Conservation (phyloP, 1,140 invertebrate species). For the Schlechtendalia chinensis region DNA sequence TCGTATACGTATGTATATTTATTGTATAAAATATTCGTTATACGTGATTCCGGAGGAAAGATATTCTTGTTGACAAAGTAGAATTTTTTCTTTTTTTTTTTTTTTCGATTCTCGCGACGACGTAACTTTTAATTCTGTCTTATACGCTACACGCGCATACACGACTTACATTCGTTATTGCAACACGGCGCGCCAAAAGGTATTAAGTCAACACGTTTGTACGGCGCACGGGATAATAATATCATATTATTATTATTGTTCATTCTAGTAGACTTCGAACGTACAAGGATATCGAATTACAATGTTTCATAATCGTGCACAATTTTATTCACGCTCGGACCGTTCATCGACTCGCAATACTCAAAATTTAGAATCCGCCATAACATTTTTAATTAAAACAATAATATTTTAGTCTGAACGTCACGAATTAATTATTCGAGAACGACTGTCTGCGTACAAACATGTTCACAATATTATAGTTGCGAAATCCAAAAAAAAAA, state of each 20-base stretch:
- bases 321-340: too few species aligned
- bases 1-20: too few species aligned
- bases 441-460: too few species aligned
- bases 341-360: too few species aligned
- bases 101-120: neutral
- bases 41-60: neutral
- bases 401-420: too few species aligned
- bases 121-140: slow-evolving; percentile 17
- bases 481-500: too few species aligned
- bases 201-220: neutral
- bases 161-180: slow-evolving; percentile 24
- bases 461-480: too few species aligned
- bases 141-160: neutral
- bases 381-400: too few species aligned
- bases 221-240: neutral
- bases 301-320: neutral
- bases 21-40: too few species aligned
- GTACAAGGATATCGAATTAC: slow-evolving; percentile 6
- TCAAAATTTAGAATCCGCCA: too few species aligned
- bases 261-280: neutral
- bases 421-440: too few species aligned
- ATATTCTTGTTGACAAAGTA: slow-evolving; percentile 23
- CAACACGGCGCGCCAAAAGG: neutral
- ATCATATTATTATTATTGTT: slow-evolving; percentile 9
- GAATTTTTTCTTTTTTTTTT: too few species aligned